Evolutionary conservation across 2,113 vertebrate species (phyloP).

Genomic region (Semicossyphus pulcher): DNA sequence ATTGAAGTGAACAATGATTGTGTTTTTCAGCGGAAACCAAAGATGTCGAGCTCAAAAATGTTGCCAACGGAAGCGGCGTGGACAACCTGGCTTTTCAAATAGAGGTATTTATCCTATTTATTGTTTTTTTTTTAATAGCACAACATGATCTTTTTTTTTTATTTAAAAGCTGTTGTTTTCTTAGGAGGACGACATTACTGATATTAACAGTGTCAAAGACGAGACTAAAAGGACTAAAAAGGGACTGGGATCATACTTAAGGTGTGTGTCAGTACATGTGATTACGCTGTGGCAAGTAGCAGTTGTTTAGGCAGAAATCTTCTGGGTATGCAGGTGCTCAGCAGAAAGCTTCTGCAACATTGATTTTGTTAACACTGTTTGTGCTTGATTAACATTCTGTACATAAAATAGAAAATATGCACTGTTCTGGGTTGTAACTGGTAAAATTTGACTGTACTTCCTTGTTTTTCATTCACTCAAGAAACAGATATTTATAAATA

Average conservation of each 20-base stretch:
- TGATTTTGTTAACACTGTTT: too few relatives aligned
- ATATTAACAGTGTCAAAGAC: constrained; percentile 9
- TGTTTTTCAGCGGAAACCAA: constrained; percentile 71
- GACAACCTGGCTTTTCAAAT: constrained; percentile 77
- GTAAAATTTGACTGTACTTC: too few relatives aligned
- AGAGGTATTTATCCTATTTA: constrained; percentile 63
- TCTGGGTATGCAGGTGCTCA: neutral
- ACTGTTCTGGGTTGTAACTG: too few relatives aligned
- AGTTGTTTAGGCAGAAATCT: neutral
- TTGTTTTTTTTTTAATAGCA: neutral
- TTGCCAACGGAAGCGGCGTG: constrained; percentile 47
- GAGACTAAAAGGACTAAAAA: constrained; percentile 44
- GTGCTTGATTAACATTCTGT: neutral
- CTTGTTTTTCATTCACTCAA: too few relatives aligned
- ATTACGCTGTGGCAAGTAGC: neutral
- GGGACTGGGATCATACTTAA: constrained; percentile 65
- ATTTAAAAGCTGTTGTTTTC: constrained; percentile 17
- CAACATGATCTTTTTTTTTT: neutral
- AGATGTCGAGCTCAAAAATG: constrained; percentile 25
- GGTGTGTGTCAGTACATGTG: constrained; percentile 67
- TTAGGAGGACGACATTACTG: constrained; percentile 60
- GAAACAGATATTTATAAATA: too few relatives aligned
- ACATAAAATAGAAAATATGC: neutral
- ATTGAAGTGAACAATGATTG: constrained; percentile 31
- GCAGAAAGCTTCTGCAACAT: neutral